phyloP scores from a whole-genome alignment of 1,140 invertebrate species.

The Littorina saxatilis region DNA sequence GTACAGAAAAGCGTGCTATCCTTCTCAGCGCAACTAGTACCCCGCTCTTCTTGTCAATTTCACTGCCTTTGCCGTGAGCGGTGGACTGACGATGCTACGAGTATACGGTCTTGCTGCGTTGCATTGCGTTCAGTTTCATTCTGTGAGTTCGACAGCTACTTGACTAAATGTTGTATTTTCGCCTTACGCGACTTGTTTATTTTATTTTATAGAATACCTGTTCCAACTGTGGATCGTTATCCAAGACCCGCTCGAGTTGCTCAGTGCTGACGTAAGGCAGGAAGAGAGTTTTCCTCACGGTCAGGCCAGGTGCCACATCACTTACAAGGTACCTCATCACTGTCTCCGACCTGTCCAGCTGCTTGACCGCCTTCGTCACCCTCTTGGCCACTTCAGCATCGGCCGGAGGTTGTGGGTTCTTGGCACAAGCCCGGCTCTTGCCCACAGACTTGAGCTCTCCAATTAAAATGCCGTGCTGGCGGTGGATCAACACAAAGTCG shows the following conservation, averaged over 20 bases:
- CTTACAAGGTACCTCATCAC: not conserved
- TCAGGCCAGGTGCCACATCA: not conserved
- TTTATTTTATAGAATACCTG: too few species aligned
- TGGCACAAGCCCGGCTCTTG: not conserved
- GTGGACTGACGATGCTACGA: too few species aligned
- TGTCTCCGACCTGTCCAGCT: slow-evolving; percentile 21
- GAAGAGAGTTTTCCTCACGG: not conserved
- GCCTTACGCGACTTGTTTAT: too few species aligned
- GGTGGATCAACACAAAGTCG: slow-evolving; percentile 7
- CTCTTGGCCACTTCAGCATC: slow-evolving; percentile 5
- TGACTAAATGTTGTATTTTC: too few species aligned
- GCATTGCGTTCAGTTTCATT: too few species aligned
- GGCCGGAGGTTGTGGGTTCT: not conserved
- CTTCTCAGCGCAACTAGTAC: too few species aligned
- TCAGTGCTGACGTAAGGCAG: not conserved
- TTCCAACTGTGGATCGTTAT: not conserved
- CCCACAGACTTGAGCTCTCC: slow-evolving; percentile 12
- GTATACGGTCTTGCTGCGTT: too few species aligned
- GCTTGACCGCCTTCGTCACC: slow-evolving; percentile 8
- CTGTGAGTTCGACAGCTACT: too few species aligned
- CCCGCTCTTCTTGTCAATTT: too few species aligned
- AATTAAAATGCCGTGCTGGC: not conserved
- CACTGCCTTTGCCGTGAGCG: too few species aligned
- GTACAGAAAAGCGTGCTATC: too few species aligned
- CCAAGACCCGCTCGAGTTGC: not conserved